These are phyloP conservation scores for Oreochromis mossambicus DNA, from an alignment of 2,797 vertebrate species.

Conservation along the genomic window DNA sequence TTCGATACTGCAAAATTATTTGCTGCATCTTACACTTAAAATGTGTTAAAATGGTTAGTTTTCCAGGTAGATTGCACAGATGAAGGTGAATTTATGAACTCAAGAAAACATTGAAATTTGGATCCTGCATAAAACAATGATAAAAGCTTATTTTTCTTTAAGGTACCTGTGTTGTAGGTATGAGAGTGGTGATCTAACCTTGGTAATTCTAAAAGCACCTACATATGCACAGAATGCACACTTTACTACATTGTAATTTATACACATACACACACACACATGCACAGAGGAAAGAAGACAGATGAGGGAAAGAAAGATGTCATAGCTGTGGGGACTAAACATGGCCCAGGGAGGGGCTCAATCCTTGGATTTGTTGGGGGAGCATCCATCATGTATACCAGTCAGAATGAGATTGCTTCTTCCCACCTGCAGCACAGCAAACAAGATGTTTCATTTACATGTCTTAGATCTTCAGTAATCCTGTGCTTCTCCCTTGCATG, in stretches of 20 bases:
- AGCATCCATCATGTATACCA: constrained; percentile 30
- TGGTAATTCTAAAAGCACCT: not conserved
- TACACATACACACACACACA: not conserved
- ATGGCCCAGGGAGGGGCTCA: constrained; percentile 1
- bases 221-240: not conserved
- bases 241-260: not conserved
- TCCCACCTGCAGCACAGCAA: constrained; percentile 6
- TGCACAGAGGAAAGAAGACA: not conserved
- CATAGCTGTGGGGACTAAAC: not conserved
- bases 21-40: not conserved
- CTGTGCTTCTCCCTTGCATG: not conserved
- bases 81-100: not conserved
- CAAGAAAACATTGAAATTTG: not conserved
- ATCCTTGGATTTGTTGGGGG: constrained; percentile 5
- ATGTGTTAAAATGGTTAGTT: accelerated
- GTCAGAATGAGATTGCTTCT: constrained; percentile 8
- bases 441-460: constrained; percentile 28
- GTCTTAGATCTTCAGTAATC: not conserved
- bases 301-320: not conserved
- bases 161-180: not conserved
- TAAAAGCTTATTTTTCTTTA: not conserved
- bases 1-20: not conserved
- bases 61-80: not conserved
- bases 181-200: accelerated
- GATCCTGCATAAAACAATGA: not conserved